These are phyloP conservation scores for Diachasma alloeum DNA, from an alignment of 1,140 invertebrate species.

Conservation along the genomic window DNA sequence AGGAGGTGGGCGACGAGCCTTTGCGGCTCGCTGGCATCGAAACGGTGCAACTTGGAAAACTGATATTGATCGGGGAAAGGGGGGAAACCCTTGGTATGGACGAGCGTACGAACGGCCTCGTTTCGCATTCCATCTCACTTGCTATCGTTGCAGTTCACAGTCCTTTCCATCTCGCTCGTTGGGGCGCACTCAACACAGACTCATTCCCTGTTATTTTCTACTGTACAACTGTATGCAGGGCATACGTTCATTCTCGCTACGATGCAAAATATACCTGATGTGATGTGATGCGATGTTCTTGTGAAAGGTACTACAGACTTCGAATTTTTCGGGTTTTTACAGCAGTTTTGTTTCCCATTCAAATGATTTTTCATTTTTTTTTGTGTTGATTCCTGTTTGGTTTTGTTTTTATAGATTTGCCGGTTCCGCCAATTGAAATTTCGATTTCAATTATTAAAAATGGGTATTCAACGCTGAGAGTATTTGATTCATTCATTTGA, in stretches of 20 bases:
- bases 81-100: background rate
- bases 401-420: too few species aligned
- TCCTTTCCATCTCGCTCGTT: background rate
- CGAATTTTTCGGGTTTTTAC: background rate
- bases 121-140: conserved; percentile 23
- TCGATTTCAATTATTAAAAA: too few species aligned
- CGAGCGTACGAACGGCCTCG: conserved; percentile 29
- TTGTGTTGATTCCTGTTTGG: too few species aligned
- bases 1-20: background rate
- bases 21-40: conserved; percentile 36
- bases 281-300: background rate
- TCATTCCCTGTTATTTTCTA: background rate
- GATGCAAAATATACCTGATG: background rate
- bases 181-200: background rate
- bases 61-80: conserved; percentile 37
- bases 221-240: background rate
- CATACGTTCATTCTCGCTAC: background rate
- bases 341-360: background rate
- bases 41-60: conserved; percentile 39
- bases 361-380: background rate
- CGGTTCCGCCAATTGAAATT: too few species aligned
- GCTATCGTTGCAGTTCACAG: background rate
- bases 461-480: too few species aligned
- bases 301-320: background rate
- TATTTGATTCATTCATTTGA: too few species aligned